These are phyloP conservation scores for Microcebus tavaratra DNA, from an alignment of 2,113 vertebrate species.

Conservation along the genomic window DNA sequence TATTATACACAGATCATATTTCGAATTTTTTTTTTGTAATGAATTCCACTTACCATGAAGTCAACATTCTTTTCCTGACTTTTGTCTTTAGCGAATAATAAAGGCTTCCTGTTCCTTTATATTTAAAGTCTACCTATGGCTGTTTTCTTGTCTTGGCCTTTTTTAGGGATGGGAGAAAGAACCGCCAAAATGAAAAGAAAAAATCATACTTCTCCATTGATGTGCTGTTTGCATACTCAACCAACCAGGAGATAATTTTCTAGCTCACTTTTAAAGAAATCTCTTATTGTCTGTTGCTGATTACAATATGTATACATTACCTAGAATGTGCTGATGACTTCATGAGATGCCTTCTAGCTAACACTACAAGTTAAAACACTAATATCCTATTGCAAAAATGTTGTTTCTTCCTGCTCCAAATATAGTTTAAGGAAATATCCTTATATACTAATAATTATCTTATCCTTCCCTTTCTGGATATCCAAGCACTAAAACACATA, in stretches of 20 bases:
- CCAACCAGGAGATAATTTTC: neutral
- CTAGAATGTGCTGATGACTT: neutral
- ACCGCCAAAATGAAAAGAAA: neutral
- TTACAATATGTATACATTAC: neutral
- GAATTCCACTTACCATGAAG: neutral
- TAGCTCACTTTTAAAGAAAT: neutral
- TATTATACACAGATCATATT: neutral
- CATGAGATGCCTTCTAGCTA: neutral
- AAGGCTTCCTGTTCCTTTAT: constrained; percentile 7
- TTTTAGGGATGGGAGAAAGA: neutral
- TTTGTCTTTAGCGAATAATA: constrained; percentile 24
- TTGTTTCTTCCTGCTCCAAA: neutral
- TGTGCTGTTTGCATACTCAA: neutral
- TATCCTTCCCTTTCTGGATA: neutral
- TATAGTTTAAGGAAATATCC: neutral
- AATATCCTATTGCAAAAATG: neutral
- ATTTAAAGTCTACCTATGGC: neutral
- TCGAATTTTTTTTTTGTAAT: neutral
- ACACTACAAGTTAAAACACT: neutral
- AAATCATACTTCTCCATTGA: neutral
- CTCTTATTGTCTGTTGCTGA: neutral
- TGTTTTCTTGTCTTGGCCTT: constrained; percentile 1
- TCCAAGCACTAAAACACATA: neutral
- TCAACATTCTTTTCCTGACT: neutral
- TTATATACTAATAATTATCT: neutral